Evolutionary conservation across 2,888 invertebrate species (phyloP), one percentile per base, ranked within the genome.

Genomic region (Trileptium ribeirensis): DNA sequence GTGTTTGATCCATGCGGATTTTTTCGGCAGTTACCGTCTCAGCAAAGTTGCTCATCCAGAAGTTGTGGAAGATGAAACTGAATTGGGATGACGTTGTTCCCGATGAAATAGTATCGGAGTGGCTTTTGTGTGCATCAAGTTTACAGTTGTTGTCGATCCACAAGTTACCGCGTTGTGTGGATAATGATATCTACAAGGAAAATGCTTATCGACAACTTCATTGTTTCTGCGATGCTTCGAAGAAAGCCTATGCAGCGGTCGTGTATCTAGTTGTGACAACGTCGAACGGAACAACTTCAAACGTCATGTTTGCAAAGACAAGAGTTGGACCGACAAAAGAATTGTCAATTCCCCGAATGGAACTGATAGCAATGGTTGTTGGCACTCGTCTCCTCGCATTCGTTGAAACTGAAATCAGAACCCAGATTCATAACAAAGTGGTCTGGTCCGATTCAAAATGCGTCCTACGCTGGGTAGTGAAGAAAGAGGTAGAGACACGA

Each of bases 331-430:
- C 70, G 8, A 31, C n/a, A 70, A 70, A 70, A 70, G 15, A n/a
- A 19, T 70, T 70, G 36, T 70, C 70, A 70, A 29, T 70, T 15
- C 70, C 70, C 33, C 70, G 70, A 19, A 86, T 39, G 78, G 70
- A 70, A 70, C 70, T 70, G 8, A 70, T 70, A n/a, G 70, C 36
- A 8, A 8, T 70, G 3, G 8, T 70, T 29, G n/a, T 70, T 31
- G 70, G 70, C n/a, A 36, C 36, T 29, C 70, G 70, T 33, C 36
- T 29, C 19, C 15, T 70, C 70, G 8, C 3, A n/a, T 70, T 70
- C n/a, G 70, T 70, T 8, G 8, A 8, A 15, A 8, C 3, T 8
- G 19, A 70, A 31, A 19, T 70, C 8, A 70, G 33, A 29, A 8
- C n/a, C 3, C 31, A 8, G 8, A 36, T 70, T 31, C 8, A 15